Conservation (phyloP, 2,113 vertebrate genomes). For the Equus quagga region DNA sequence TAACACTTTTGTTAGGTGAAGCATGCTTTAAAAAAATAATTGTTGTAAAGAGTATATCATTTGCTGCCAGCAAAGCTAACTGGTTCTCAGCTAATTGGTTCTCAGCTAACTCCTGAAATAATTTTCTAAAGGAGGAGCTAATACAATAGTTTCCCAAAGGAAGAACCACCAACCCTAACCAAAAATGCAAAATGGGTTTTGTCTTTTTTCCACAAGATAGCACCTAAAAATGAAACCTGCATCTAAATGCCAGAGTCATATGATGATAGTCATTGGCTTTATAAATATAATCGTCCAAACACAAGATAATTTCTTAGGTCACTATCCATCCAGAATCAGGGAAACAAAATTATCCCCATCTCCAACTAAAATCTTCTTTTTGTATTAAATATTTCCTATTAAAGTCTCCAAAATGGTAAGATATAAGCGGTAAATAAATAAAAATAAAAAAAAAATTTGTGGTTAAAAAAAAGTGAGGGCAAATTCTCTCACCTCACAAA, state of each 20-base stretch:
- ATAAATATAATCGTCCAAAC: neutral
- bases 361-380: neutral
- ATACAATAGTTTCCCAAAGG: neutral
- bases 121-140: neutral
- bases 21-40: neutral
- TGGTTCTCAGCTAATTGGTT: neutral
- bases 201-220: neutral
- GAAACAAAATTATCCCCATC: neutral
- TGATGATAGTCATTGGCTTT: neutral
- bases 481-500: neutral
- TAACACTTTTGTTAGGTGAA: neutral
- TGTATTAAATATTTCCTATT: neutral
- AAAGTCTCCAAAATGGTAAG: neutral
- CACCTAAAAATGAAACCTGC: neutral
- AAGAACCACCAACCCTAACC: neutral
- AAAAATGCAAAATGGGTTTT: neutral
- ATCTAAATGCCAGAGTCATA: neutral
- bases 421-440: neutral
- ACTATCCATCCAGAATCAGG: neutral
- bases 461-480: neutral
- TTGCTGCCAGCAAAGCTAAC: neutral
- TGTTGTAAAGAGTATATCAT: neutral
- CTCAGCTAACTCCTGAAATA: neutral
- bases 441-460: neutral
- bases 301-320: neutral